Evolutionary conservation across 2,797 vertebrate species (phyloP).

Genomic region (Masticophis lateralis): DNA sequence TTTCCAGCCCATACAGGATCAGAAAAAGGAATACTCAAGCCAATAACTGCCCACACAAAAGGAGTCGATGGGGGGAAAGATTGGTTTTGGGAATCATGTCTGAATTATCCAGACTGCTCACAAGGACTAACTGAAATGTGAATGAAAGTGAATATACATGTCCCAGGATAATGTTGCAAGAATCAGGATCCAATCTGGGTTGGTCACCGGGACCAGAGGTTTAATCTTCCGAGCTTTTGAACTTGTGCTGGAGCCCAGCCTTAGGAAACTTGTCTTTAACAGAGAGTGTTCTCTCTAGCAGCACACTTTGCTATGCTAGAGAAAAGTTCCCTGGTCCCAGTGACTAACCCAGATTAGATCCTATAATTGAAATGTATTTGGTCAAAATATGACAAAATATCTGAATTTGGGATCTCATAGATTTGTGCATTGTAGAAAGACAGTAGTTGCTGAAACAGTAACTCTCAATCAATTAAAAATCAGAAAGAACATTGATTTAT

Average conservation of each 20-base stretch:
- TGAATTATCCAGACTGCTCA: too few species aligned
- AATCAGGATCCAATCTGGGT: too few species aligned
- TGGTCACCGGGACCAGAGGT: too few species aligned
- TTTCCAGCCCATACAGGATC: not conserved
- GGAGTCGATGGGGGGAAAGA: not conserved
- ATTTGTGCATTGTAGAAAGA: not conserved
- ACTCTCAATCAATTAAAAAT: not conserved
- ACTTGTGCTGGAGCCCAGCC: too few species aligned
- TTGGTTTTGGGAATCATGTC: too few species aligned
- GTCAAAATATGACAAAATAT: not conserved
- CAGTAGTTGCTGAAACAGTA: not conserved
- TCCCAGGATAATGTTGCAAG: too few species aligned
- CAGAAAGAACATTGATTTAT: not conserved
- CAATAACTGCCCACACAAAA: not conserved
- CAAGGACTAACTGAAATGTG: too few species aligned
- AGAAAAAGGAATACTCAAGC: not conserved
- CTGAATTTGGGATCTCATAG: not conserved
- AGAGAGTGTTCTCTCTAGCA: too few species aligned
- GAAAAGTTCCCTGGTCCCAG: not conserved
- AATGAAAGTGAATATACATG: too few species aligned
- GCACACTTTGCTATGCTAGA: not conserved
- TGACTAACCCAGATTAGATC: not conserved
- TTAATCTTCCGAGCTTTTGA: too few species aligned
- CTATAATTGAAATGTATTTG: not conserved
- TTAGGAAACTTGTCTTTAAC: too few species aligned